These are phyloP conservation scores for Polietes domitor DNA, from an alignment of 2,888 invertebrate genomes.

Conservation along the genomic window DNA sequence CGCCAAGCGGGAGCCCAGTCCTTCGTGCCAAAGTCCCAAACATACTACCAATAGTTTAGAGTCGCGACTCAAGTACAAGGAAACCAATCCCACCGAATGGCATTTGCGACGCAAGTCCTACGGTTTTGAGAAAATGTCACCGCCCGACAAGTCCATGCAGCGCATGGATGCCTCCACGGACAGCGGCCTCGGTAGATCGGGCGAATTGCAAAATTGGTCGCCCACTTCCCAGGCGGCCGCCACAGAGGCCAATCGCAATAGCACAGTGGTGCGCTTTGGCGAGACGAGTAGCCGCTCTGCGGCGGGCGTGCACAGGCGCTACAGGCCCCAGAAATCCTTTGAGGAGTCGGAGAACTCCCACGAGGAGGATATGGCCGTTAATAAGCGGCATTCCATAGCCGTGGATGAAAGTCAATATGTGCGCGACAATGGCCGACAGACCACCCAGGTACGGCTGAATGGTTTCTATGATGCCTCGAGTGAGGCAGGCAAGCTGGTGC, in stretches of 20 bases:
- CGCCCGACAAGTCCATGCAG: conserved; percentile 78
- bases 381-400: conserved; percentile 83
- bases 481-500: conserved; percentile 37
- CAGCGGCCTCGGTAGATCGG: conserved; percentile 88
- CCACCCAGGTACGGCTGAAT: conserved; percentile 78
- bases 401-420: conserved; percentile 83
- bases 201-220: conserved; percentile 84
- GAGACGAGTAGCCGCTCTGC: conserved; percentile 34
- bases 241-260: conserved; percentile 76
- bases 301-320: conserved; percentile 64
- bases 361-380: conserved; percentile 68
- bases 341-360: conserved; percentile 45
- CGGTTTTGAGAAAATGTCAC: conserved; percentile 85
- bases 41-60: conserved; percentile 78
- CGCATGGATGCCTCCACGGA: conserved; percentile 89
- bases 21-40: conserved; percentile 34
- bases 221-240: conserved; percentile 73
- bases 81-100: conserved; percentile 83
- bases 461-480: conserved; percentile 68
- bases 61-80: conserved; percentile 74
- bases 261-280: conserved; percentile 73
- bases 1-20: background rate
- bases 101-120: conserved; percentile 89
- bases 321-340: conserved; percentile 61
- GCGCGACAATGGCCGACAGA: conserved; percentile 76